phyloP scores from a whole-genome alignment of 2,797 vertebrate species.

The Cyprinella venusta region DNA sequence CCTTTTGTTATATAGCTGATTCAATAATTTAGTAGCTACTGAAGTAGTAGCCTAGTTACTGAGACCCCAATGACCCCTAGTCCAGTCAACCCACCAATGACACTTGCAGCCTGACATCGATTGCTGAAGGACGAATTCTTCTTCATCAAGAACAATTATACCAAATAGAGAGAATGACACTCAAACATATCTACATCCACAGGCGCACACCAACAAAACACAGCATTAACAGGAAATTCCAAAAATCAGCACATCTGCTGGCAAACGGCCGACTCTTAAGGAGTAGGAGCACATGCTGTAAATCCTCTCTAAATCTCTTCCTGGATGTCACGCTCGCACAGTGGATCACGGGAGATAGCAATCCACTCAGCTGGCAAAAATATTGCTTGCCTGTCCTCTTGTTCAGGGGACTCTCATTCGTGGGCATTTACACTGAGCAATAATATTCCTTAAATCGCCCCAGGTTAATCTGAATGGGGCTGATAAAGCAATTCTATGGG shows the following conservation, averaged over 20 bases:
- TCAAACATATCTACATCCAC: slow-evolving; percentile 9
- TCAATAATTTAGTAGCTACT: neutral
- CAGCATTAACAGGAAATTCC: slow-evolving; percentile 19
- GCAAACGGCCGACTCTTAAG: slow-evolving; percentile 24
- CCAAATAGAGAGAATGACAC: neutral
- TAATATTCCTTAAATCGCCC: slow-evolving; percentile 33
- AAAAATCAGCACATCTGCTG: slow-evolving; percentile 44
- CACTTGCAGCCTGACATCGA: neutral
- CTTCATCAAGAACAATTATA: slow-evolving; percentile 22
- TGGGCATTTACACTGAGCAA: slow-evolving; percentile 33
- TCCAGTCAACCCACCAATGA: neutral
- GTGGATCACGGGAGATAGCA: slow-evolving; percentile 40
- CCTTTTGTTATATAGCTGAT: neutral
- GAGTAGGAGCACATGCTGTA: slow-evolving; percentile 34
- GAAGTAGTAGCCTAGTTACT: neutral
- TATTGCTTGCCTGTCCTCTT: slow-evolving; percentile 33
- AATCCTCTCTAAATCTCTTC: slow-evolving; percentile 50
- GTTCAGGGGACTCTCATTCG: slow-evolving; percentile 22
- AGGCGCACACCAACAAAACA: neutral
- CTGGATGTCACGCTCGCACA: slow-evolving; percentile 43
- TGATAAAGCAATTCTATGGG: slow-evolving; percentile 26
- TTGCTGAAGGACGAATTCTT: neutral
- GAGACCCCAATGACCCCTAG: neutral
- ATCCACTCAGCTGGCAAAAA: slow-evolving; percentile 45
- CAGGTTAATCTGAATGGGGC: slow-evolving; percentile 33